Evolutionary conservation across 2,797 vertebrate species (phyloP), one percentile per base, ranked within the genome.

Genomic region (Gymnodraco acuticeps): DNA sequence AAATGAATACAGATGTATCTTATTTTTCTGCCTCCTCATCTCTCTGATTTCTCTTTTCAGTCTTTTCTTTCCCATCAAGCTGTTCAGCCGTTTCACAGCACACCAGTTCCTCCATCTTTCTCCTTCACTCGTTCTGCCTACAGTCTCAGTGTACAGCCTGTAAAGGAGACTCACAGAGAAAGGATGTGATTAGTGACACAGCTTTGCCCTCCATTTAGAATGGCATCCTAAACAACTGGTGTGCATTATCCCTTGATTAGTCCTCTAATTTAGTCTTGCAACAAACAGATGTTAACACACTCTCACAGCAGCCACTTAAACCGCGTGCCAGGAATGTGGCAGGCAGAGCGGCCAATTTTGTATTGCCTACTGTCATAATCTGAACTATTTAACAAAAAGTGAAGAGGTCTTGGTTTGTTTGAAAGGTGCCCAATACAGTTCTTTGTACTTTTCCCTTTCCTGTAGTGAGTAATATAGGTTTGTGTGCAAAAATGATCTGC

Each of bases 71-170:
- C 70, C 66, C 70, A 67, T 77, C 47, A 9, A 17, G 84, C 87
- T 92, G 81, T 85, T 84, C 55, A 12, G 52, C 77, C 64, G 68
- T 73, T 64, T 51, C 42, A 55, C 76, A 85, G 84, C 75, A 38
- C 73, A 19, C 42, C 20, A 13, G 19, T 47, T 62, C 33, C 56
- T 62, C 13, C 56, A n/a, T 46, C 33, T 67, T 31, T 67, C 52
- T 31, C 42, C 48, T 15, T 56, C 51, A 3, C 23, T 42, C 33
- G 45, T 38, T 63, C 46, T 31, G 20, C 11, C 53, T 62, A 16
- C 38, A 19, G 42, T 15, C 64, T 60, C 42, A 58, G 67, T 60
- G 70, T 80, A 63, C 70, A 10, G 63, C 70, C 43, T 65, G 66
- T 63, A 48, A 41, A 62, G 3, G 13, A 54, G 33, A 53, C 33